These are phyloP conservation scores for Bergia puertoricense DNA, from an alignment of 92 coral and sea anemone genomes.

Conservation along the genomic window DNA sequence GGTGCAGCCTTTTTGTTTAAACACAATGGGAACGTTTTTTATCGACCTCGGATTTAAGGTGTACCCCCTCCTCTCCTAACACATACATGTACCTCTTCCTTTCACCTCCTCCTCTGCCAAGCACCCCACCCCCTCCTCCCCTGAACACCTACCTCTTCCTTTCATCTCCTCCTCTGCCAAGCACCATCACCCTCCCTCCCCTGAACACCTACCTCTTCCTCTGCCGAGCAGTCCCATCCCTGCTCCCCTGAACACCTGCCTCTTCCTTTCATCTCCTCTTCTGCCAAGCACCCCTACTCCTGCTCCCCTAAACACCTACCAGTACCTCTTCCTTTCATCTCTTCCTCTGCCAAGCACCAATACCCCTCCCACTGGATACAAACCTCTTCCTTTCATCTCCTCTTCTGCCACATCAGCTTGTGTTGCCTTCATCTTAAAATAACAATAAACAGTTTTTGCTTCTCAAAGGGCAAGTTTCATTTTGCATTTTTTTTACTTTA, in stretches of 20 bases:
- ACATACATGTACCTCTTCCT: background rate
- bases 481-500: background rate
- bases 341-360: background rate
- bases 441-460: background rate
- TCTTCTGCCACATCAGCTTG: conserved; percentile 76
- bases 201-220: conserved; percentile 31
- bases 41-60: no score
- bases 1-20: no score
- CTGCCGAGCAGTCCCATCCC: background rate
- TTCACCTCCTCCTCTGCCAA: background rate
- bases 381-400: conserved; percentile 52
- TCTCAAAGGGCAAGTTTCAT: background rate
- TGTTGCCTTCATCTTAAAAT: conserved; percentile 58
- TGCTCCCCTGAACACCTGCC: background rate
- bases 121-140: background rate
- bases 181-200: background rate
- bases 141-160: no score
- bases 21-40: no score
- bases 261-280: background rate
- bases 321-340: background rate
- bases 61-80: background rate
- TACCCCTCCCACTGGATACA: background rate
- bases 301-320: no score
- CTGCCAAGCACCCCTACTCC: background rate
- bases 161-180: background rate